phyloP scores from a whole-genome alignment of 2,888 invertebrate genomes.

The Suillia variegata region DNA sequence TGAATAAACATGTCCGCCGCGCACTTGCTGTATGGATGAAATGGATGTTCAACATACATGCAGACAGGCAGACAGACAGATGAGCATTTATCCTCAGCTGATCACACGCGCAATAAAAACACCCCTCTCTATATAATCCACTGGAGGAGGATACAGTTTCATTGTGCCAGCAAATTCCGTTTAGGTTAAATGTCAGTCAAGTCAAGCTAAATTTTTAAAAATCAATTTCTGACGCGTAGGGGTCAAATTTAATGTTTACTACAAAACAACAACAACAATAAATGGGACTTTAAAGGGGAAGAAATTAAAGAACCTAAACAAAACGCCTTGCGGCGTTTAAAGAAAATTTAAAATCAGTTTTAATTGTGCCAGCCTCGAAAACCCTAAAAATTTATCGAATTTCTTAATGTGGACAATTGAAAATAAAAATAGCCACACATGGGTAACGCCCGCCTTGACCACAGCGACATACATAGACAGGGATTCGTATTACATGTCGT shows the following conservation, averaged over 20 bases:
- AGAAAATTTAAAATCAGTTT: background rate
- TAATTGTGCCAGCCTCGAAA: background rate
- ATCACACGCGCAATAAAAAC: conserved; percentile 37
- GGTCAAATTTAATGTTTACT: background rate
- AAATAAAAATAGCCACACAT: background rate
- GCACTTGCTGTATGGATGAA: background rate
- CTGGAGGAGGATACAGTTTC: conserved; percentile 9
- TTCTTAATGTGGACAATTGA: background rate
- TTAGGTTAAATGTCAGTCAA: conserved; percentile 43
- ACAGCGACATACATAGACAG: background rate
- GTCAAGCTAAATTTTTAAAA: conserved; percentile 16
- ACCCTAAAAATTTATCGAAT: background rate
- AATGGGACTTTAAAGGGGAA: no score
- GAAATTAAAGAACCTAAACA: background rate
- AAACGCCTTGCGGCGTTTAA: background rate
- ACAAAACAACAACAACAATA: no score
- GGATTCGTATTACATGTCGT: conserved; percentile 28
- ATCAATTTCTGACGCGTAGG: background rate
- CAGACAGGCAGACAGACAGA: no score
- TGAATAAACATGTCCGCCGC: conserved; percentile 47
- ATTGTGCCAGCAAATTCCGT: background rate
- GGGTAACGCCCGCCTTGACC: background rate
- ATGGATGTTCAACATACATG: no score
- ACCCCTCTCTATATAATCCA: no score
- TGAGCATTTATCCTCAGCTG: no score